Conservation (phyloP, 2,113 vertebrate species). For the Anhinga anhinga region DNA sequence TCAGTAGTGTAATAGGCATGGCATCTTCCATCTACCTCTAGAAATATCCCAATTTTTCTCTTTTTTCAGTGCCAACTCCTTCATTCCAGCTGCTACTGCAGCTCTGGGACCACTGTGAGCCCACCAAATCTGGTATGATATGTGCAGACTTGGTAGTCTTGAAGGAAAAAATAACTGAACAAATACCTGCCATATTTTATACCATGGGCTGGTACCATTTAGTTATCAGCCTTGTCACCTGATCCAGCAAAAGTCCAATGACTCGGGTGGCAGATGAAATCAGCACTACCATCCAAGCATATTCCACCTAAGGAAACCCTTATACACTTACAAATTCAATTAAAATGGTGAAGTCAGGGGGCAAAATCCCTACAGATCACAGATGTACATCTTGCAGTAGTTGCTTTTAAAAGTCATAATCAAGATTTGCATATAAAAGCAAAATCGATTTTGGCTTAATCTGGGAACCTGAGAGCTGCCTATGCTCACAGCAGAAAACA, state of each 20-base stretch:
- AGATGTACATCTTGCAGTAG: background rate
- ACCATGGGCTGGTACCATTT: background rate
- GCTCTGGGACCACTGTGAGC: background rate
- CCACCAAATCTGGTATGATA: background rate
- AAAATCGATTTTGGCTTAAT: background rate
- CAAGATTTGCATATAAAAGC: background rate
- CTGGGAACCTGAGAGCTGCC: background rate
- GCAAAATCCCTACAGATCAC: background rate
- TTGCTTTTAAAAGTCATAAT: background rate
- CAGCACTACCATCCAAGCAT: background rate
- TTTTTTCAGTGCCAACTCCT: background rate
- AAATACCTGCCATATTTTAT: background rate
- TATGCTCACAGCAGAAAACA: accelerated
- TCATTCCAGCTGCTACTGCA: background rate
- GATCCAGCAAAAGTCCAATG: background rate
- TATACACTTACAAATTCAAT: background rate
- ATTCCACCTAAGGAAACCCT: background rate
- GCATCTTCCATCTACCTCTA: background rate
- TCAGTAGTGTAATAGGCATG: accelerated
- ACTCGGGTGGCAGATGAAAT: background rate
- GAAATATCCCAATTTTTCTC: background rate
- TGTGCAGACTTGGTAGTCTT: background rate
- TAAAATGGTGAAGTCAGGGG: background rate
- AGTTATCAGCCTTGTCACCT: too few relatives aligned
- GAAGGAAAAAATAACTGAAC: background rate